Evolutionary conservation across 2,888 invertebrate species (phyloP), one percentile per base, ranked within the genome.

Genomic region (Chydorus sphaericus): DNA sequence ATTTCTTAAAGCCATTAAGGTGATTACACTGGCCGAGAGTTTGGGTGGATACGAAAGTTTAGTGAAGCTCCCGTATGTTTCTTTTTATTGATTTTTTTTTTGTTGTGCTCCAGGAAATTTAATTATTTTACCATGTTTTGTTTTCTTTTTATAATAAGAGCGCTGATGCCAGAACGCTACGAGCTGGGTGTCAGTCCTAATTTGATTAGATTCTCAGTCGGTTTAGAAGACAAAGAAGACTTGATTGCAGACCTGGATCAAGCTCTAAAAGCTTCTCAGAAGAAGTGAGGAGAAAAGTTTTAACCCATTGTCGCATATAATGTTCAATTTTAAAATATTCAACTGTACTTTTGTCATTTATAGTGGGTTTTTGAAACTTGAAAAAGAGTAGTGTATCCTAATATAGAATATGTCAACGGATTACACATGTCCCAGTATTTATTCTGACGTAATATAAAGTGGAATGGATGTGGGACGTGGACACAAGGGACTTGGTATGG

Each of bases 21-120:
- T 91, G 26, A 91, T 94, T 69, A 81, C 78, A 1, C 70, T 93
- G 53, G 96, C 96, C 4, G 96, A 93, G 69, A 94, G 93, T 66
- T 77, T 98, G 59, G 97, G 97, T 50, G 94, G 94, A 57, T 91
- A 84, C 65, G 94, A 97, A 69, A 92, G 91, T 67, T 77, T 97
- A 61, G 89, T 90, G 3, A 92, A 94, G 73, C 75, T 94, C 61
- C 96, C 96, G 85, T 89, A 74, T 80, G 84, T 79, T 31, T 53
- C 20, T 16, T 20, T n/a, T n/a, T n/a, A n/a, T n/a, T n/a, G n/a
- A n/a, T n/a, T n/a, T n/a, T n/a, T n/a, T n/a, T n/a, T n/a, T 44
- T 23, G 23, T 10, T 26, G 11, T 44, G 7, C 6, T 23, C 16
- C 20, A 6, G 20, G n/a, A 14, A 8, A 16, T 20, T 23, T 20